Evolutionary conservation across 2,113 vertebrate genomes (phyloP), one percentile per base, ranked within the genome.

Genomic region (Patagioenas fasciata): DNA sequence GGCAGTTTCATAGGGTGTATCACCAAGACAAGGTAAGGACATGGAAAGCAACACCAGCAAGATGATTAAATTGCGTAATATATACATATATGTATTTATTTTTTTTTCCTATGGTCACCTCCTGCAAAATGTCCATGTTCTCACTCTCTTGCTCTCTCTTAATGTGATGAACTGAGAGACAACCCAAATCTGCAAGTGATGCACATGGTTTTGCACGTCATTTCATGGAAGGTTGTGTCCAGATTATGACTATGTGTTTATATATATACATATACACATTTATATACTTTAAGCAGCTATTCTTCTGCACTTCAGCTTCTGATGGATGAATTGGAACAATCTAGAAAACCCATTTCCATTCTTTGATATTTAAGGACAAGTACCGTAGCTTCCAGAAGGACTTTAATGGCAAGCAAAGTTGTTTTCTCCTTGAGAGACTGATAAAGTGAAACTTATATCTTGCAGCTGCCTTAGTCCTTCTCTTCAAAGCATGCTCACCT

Each of bases 391-490:
- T 78, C 71, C 91, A 93, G 69, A 15, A 34, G 64, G 75, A 19
- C n/a, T 62, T 25, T 21, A 20, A 54, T 3, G 64, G 9, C 4
- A 21, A 84, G 56, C 32, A 21, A 80, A 80, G 74, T 36, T 86
- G 90, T 80, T 86, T 95, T 93, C 88, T 86, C 72, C 91, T 75
- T 50, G 80, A 67, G 88, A 57, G 70, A 58, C 0, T 4, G 70
- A 40, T 80, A 42, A 91, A 91, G 51, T 69, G 91, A 90, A 95
- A 90, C 51, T 73, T 32, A 38, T n/a, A 81, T 61, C 85, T 13
- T n/a, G 60, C 92, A 95, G 95, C 91, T 92, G 91, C 79, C 82
- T 58, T 34, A 21, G 74, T 88, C 88, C n/a, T 12, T 95, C 91
- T 87, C 75, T 17, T 20, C 47, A 62, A 77, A 73, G 72, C 66